Conservation (phyloP, 2,888 invertebrate genomes). For the Tenodera sinensis region DNA sequence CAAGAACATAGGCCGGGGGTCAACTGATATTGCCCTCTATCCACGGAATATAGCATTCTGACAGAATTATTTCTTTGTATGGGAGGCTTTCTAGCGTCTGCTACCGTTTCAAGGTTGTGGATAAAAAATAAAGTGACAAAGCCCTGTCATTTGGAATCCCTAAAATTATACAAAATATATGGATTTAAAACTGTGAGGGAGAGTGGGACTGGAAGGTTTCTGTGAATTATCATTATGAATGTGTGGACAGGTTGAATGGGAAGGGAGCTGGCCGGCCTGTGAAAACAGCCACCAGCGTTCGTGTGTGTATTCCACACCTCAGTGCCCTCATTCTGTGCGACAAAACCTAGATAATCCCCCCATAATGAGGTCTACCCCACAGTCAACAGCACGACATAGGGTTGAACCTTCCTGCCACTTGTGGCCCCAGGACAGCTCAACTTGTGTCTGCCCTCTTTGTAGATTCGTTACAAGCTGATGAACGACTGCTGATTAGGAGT, state of each 20-base stretch:
- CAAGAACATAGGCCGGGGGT: background rate
- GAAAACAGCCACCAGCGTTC: background rate
- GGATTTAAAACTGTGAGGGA: background rate
- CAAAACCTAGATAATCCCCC: conserved; percentile 28
- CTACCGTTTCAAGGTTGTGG: background rate
- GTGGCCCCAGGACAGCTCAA: background rate
- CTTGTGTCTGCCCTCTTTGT: too few species aligned
- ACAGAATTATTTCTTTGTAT: background rate
- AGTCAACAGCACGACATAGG: conserved; percentile 22
- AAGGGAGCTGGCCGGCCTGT: background rate
- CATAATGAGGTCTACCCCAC: conserved; percentile 28
- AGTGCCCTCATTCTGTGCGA: conserved; percentile 23
- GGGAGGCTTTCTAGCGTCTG: background rate
- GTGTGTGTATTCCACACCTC: conserved; percentile 23
- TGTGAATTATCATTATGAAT: conserved; percentile 29
- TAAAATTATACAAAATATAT: background rate
- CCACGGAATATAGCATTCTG: background rate
- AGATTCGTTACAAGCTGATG: too few species aligned
- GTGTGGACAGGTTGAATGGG: conserved; percentile 30
- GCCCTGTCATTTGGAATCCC: background rate
- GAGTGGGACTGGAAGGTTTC: background rate
- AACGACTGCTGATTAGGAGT: too few species aligned
- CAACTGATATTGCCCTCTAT: background rate
- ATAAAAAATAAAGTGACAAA: background rate
- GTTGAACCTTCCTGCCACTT: background rate